phyloP scores from a whole-genome alignment of 92 coral and sea anemone species.

The Zoanthus gigantus region DNA sequence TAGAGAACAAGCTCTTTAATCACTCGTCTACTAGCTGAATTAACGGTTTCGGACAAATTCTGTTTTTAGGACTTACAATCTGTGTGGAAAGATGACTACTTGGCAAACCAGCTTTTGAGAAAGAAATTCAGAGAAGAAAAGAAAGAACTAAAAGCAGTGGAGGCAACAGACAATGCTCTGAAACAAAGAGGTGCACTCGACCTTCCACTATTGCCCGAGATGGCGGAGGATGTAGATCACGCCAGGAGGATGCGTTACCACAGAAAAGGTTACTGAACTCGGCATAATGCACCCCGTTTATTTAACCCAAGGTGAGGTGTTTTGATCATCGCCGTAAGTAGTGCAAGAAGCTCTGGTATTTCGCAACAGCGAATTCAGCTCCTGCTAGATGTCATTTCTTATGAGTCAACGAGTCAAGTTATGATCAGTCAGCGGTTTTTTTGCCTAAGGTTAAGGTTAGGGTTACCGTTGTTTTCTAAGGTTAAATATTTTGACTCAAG shows the following conservation, averaged over 20 bases:
- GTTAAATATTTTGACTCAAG: background rate
- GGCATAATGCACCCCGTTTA: background rate
- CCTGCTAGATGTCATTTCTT: no score
- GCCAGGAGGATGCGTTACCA: slow-evolving; percentile 84
- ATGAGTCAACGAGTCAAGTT: no score
- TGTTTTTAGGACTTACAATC: slow-evolving; percentile 82
- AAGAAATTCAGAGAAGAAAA: slow-evolving; percentile 94
- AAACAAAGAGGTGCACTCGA: slow-evolving; percentile 83
- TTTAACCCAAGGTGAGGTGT: background rate
- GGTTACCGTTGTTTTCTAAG: background rate
- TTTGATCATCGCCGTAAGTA: no score
- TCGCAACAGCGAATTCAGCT: no score
- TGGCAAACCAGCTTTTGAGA: slow-evolving; percentile 89
- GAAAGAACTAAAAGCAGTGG: slow-evolving; percentile 73
- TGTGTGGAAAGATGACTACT: slow-evolving; percentile 96
- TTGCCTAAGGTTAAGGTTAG: background rate
- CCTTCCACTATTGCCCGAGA: slow-evolving; percentile 84
- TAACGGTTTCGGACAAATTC: background rate
- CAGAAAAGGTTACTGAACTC: slow-evolving; percentile 63
- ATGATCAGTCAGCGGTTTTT: background rate
- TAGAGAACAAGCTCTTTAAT: no score
- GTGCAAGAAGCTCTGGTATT: no score
- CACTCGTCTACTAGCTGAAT: no score
- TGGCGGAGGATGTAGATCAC: slow-evolving; percentile 78
- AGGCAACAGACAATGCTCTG: slow-evolving; percentile 77